Evolutionary conservation across 1,140 invertebrate genomes (phyloP), one percentile per base, ranked within the genome.

Genomic region (Carcinoscorpius rotundicauda): DNA sequence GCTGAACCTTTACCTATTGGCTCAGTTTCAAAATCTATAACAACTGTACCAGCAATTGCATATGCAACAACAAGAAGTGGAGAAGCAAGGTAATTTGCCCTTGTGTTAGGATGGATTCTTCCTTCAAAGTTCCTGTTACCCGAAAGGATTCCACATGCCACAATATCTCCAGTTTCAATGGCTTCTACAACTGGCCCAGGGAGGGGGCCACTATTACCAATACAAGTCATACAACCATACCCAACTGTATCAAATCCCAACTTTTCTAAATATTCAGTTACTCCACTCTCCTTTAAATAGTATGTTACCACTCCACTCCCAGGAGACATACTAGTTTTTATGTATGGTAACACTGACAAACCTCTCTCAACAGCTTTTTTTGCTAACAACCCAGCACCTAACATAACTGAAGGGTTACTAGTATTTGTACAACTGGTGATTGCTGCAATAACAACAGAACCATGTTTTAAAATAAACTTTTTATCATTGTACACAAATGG

Each of bases 391-490:
- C 95, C 86, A 76, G 91, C 93, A 52, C 91, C 94, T 29, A 98
- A 80, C 94, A 98, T 98, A 4, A 98, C 94, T 69, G 90, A 93
- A 0, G 97, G 96, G 77, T 99, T 99, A 67, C 89, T 93, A 3
- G 96, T 98, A 76, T 99, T 99, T 10, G 96, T 99, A 78, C 96
- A 98, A 58, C 89, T 93, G 1, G 96, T 99, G 69, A 99, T 98
- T 48, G 96, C 94, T 0, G 94, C 93, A 71, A 98, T 97, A 11
- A 99, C 88, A 6, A 98, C 93, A 1, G 91, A 93, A 5, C 95
- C 95, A 77, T 98, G 95, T 3, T 76, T 82, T 48, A 98, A 79
- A n/a, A 77, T 82, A 74, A 95, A 96, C 70, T 91, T 85, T 67
- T 86, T 81, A 3, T 86, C 88, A 69, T 92, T 86, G 78, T 81